Percentiles rank a stretch among this genome's conserved stretches.
These are phyloP conservation scores for Aphodius granarius DNA, from an alignment of 2,888 invertebrate species.

Conservation along the genomic window DNA sequence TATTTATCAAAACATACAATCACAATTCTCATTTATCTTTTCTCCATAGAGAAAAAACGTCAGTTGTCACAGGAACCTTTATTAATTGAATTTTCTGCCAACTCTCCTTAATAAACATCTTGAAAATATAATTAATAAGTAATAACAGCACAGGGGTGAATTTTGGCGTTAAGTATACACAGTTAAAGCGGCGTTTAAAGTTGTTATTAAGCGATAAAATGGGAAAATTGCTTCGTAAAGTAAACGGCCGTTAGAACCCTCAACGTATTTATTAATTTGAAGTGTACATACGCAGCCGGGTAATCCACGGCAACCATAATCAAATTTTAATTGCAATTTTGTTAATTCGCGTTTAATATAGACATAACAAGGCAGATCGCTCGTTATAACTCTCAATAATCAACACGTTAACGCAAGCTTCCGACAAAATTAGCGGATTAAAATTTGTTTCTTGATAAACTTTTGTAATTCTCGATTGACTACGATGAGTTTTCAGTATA, in stretches of 20 bases:
- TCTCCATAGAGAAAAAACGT: no score
- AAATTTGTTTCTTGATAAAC: background rate
- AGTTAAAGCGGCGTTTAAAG: background rate
- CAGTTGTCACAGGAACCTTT: background rate
- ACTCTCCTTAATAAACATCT: background rate
- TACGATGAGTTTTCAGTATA: no score
- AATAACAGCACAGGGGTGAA: background rate
- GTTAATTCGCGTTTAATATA: background rate
- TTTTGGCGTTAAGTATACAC: background rate
- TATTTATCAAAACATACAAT: no score
- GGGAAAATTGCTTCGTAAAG: background rate
- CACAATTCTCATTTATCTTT: no score
- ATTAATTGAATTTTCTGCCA: background rate
- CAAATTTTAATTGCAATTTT: background rate
- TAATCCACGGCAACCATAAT: background rate
- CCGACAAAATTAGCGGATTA: no score
- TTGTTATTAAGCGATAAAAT: background rate
- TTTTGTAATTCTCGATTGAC: no score
- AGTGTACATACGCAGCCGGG: background rate
- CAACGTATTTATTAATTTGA: slow-evolving; percentile 16
- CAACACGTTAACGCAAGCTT: no score
- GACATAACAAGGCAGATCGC: background rate
- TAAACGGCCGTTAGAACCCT: background rate
- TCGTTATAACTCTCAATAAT: background rate
- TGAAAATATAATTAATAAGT: background rate